Evolutionary conservation across 2,888 invertebrate species (phyloP).

Genomic region (Agapetus fuscipes): DNA sequence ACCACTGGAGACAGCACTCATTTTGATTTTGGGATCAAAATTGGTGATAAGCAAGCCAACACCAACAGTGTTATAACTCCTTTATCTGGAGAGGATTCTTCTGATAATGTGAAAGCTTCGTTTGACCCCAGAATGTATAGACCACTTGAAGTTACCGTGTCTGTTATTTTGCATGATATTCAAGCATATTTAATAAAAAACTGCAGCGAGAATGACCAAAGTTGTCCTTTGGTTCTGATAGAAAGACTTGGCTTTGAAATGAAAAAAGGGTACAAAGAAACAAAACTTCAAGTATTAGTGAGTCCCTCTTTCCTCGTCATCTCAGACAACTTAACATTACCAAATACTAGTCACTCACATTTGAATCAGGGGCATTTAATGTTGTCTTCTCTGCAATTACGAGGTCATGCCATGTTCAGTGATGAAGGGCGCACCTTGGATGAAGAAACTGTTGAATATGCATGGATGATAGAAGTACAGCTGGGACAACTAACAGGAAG

Average conservation of each 20-base stretch:
- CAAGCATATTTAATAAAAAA: conserved; percentile 91
- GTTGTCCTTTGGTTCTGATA: conserved; percentile 80
- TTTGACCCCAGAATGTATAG: conserved; percentile 85
- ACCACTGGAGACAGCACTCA: conserved; percentile 37
- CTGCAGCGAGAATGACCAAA: conserved; percentile 81
- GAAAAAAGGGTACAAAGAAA: conserved; percentile 89
- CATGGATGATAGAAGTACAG: conserved; percentile 93
- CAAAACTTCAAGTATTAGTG: conserved; percentile 77
- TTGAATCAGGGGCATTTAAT: conserved; percentile 78
- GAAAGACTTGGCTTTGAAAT: conserved; percentile 96
- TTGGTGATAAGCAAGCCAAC: conserved; percentile 36
- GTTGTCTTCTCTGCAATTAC: conserved; percentile 75
- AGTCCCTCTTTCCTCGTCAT: conserved; percentile 82
- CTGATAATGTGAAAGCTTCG: conserved; percentile 47
- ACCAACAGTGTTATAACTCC: conserved; percentile 38
- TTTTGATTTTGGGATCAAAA: conserved; percentile 34
- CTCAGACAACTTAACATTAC: conserved; percentile 60
- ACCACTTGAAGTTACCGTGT: conserved; percentile 84
- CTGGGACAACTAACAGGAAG: conserved; percentile 89
- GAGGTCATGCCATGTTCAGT: conserved; percentile 96
- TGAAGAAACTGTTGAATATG: conserved; percentile 93
- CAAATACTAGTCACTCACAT: conserved; percentile 40
- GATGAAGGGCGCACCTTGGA: conserved; percentile 81
- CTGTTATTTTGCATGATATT: conserved; percentile 89
- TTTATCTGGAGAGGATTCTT: conserved; percentile 53